Conservation (phyloP, 2,113 vertebrate genomes). For the Physeter macrocephalus region DNA sequence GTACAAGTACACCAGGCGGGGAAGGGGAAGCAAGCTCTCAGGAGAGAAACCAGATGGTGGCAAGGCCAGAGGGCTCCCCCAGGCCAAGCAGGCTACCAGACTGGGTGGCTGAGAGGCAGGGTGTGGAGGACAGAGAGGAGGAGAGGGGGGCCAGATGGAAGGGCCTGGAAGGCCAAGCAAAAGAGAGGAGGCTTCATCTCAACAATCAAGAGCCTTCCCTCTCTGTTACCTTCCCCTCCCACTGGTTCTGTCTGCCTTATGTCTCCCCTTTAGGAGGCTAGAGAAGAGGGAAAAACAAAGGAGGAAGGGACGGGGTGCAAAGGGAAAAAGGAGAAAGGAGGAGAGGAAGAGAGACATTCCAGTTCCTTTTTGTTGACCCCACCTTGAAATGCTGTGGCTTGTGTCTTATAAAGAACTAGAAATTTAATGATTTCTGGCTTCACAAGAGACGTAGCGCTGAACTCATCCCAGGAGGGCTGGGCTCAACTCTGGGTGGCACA, state of each 20-base stretch:
- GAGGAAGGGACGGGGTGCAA: fast-evolving
- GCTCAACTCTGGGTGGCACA: not conserved
- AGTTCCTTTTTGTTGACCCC: not conserved
- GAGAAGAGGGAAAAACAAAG: conserved; percentile 4
- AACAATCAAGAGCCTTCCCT: not conserved
- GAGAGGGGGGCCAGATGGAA: not conserved
- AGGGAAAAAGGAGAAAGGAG: not conserved
- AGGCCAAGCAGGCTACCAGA: not conserved
- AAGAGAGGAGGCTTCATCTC: not conserved
- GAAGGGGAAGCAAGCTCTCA: conserved; percentile 4
- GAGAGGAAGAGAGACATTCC: not conserved
- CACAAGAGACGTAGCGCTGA: not conserved
- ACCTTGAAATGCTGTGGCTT: not conserved
- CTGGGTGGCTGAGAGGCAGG: not conserved
- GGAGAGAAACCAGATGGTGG: not conserved
- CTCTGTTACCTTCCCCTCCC: not conserved
- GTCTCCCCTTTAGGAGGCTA: not conserved
- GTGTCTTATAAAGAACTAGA: not conserved
- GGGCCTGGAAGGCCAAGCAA: not conserved
- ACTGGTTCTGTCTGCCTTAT: not conserved
- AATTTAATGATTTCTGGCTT: not conserved
- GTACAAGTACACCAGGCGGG: not conserved
- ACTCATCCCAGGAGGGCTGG: not conserved
- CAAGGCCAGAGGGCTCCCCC: not conserved
- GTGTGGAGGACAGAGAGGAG: not conserved